These are phyloP conservation scores for Porites divaricata DNA, from an alignment of 92 coral and sea anemone species.

Conservation along the genomic window DNA sequence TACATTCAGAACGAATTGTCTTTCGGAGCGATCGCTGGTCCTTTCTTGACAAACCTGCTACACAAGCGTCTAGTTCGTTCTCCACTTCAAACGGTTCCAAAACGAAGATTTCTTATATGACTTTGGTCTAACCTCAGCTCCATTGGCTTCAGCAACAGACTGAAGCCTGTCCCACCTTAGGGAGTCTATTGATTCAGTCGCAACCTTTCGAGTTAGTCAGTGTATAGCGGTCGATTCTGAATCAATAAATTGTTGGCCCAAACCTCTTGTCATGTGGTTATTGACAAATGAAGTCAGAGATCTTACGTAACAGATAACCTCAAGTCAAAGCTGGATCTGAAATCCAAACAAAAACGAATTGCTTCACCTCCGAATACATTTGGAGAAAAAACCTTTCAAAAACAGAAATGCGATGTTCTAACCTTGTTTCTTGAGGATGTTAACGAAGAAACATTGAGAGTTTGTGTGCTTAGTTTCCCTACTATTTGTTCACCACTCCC, in stretches of 20 bases:
- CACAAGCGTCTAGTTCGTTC: background rate
- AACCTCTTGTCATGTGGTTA: too few relatives aligned
- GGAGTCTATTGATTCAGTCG: too few relatives aligned
- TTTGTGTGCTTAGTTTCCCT: slow-evolving; percentile 62
- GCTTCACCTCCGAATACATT: slow-evolving; percentile 67
- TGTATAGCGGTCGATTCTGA: too few relatives aligned
- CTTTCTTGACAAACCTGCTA: slow-evolving; percentile 1
- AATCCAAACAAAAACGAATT: slow-evolving; percentile 44
- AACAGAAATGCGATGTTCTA: slow-evolving; percentile 60
- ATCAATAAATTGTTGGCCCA: too few relatives aligned
- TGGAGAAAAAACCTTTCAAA: slow-evolving; percentile 50
- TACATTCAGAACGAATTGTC: slow-evolving; percentile 21
- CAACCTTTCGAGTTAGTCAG: too few relatives aligned
- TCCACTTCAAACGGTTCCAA: slow-evolving; percentile 31
- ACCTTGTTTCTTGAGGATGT: slow-evolving; percentile 17
- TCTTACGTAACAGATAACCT: slow-evolving; percentile 51
- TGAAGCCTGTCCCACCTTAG: too few relatives aligned
- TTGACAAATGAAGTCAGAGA: slow-evolving; percentile 76
- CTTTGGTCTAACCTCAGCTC: too few relatives aligned
- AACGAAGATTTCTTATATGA: too few relatives aligned
- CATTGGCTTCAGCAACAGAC: too few relatives aligned
- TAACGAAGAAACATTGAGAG: slow-evolving; percentile 24
- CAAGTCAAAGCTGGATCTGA: slow-evolving; percentile 46
- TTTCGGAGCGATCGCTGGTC: slow-evolving; percentile 25
- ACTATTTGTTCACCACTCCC: slow-evolving; percentile 70